Base-by-base conservation (phyloP, 1,140 invertebrate species). In the Lepeophtheirus salmonis region DNA sequence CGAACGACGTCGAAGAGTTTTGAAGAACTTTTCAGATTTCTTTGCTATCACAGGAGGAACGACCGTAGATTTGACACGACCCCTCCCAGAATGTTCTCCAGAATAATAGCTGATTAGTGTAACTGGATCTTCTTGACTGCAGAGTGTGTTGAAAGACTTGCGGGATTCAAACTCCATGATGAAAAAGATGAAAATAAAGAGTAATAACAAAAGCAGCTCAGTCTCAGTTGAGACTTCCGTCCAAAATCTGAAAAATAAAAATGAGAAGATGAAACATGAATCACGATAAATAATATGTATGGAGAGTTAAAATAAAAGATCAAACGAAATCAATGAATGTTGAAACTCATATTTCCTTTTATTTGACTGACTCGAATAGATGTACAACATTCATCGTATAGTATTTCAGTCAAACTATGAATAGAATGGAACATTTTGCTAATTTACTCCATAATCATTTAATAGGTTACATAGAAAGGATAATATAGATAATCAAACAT, bases 1-100 rank as follows among this genome's bases (percentile, higher is more conserved):
- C 14, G 18, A 21, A 2, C 52, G 2, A 21, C 52, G 3, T n/a
- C 52, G 52, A 23, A 54, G 23, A 20, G 52, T 54, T 20, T 54
- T 54, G 52, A 54, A 54, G 52, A 54, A 54, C 17, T 23, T 18
- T 20, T 54, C 52, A 20, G 52, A 54, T 13, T 54, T 54, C 52
- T 54, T 54, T 14, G 52, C 52, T n/a, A 54, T n/a, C 22, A 54
- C 52, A 13, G 52, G 52, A 20, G 52, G 52, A 21, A 54, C 52
- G 52, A 24, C 52, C 6, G 30, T 41, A n/a, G 30, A 41, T n/a
- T 41, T 41, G 30, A 41, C 6, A n/a, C 30, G 30, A 41, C 30
- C 30, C 6, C 30, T 6, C 6, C 30, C 30, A 41, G 30, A 41
- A n/a, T 41, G n/a, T 41, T 41, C 30, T 6, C 30, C 30, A 6